phyloP scores from a whole-genome alignment of 2,888 invertebrate species.

The Pocota personata region DNA sequence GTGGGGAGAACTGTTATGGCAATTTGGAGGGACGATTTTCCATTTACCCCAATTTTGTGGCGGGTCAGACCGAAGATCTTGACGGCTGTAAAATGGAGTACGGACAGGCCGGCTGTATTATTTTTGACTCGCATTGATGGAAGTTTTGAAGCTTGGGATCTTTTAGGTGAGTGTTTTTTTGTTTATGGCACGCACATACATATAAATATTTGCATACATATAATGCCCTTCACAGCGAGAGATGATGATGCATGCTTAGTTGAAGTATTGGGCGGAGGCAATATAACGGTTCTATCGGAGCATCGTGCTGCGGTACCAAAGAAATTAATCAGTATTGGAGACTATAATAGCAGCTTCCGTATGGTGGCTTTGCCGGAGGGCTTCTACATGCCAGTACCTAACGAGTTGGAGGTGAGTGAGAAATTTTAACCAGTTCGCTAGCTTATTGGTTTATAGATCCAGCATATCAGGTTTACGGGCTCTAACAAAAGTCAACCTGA shows the following conservation, averaged over 20 bases:
- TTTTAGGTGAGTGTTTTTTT: slow-evolving; percentile 82
- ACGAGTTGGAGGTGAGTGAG: slow-evolving; percentile 81
- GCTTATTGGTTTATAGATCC: too few species aligned
- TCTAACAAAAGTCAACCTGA: too few species aligned
- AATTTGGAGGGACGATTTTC: slow-evolving; percentile 88
- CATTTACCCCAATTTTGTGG: slow-evolving; percentile 87
- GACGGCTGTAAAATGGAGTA: slow-evolving; percentile 90
- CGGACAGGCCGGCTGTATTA: slow-evolving; percentile 88
- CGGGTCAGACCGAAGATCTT: slow-evolving; percentile 85
- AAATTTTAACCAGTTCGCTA: slow-evolving; percentile 72
- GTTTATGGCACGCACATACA: too few species aligned
- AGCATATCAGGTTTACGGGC: too few species aligned
- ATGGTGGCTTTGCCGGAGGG: slow-evolving; percentile 85
- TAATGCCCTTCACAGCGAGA: slow-evolving; percentile 77
- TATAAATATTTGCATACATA: too few species aligned
- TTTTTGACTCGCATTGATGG: slow-evolving; percentile 90
- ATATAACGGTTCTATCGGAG: slow-evolving; percentile 86
- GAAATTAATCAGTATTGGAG: slow-evolving; percentile 87
- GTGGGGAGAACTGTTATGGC: slow-evolving; percentile 90
- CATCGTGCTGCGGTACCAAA: slow-evolving; percentile 85
- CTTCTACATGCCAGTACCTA: slow-evolving; percentile 83
- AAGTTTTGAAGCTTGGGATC: slow-evolving; percentile 91
- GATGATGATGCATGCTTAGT: slow-evolving; percentile 86
- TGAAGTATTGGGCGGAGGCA: slow-evolving; percentile 87
- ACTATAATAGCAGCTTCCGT: slow-evolving; percentile 87